phyloP scores from a whole-genome alignment of 23 tunicate genomes.

The Diplosoma virens region DNA sequence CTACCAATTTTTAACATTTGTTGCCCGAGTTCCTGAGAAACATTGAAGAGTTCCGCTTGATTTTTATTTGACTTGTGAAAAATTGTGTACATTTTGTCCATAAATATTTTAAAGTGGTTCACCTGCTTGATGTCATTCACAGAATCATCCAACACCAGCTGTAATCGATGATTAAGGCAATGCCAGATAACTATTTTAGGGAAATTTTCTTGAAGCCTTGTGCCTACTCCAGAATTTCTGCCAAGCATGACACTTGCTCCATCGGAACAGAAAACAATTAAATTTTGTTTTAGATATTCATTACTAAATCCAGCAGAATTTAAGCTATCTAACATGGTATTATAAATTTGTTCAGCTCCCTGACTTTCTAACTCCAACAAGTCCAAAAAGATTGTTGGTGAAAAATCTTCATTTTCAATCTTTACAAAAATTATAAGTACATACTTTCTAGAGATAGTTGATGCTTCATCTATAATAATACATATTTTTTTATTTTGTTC shows the following conservation, averaged over 20 bases:
- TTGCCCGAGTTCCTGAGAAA: constrained; percentile 13
- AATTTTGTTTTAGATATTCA: constrained; percentile 16
- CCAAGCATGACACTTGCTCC: constrained; percentile 60
- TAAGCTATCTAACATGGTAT: constrained; percentile 22
- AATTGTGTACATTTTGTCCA: constrained; percentile 33
- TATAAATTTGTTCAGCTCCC: constrained; percentile 33
- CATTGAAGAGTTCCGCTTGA: constrained; percentile 32
- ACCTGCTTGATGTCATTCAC: constrained; percentile 9
- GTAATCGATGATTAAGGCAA: constrained; percentile 36
- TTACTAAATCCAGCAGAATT: constrained; percentile 27
- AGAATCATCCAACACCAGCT: constrained; percentile 27
- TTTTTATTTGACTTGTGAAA: constrained; percentile 16
- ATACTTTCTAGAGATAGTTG: constrained; percentile 25
- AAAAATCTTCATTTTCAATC: constrained; percentile 36
- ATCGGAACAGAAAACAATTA: constrained; percentile 52
- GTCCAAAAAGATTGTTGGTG: constrained; percentile 37
- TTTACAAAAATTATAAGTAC: constrained; percentile 27
- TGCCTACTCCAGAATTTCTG: constrained; percentile 23
- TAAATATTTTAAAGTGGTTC: constrained; percentile 25
- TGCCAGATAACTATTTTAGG: constrained; percentile 37
- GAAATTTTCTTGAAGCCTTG: constrained; percentile 25
- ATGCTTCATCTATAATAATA: constrained; percentile 52
- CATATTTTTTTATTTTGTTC: constrained; percentile 49
- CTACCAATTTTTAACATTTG: constrained; percentile 34
- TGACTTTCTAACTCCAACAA: constrained; percentile 38